Conservation (phyloP, 1,140 invertebrate species). For the Trachymyrmex cornetzi region DNA sequence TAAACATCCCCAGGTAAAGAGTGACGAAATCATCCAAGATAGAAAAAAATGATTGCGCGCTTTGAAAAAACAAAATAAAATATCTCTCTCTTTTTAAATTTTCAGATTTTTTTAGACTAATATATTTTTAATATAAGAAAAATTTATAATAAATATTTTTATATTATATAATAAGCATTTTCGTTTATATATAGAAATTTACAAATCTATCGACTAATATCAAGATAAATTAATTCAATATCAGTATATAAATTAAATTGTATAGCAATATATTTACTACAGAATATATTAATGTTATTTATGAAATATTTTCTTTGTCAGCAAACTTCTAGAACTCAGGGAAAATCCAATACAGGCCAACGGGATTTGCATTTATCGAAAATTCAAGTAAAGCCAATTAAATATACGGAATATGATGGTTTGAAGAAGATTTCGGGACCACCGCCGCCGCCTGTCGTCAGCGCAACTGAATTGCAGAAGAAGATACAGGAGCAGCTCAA, state of each 20-base stretch:
- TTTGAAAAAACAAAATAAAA: conserved; percentile 17
- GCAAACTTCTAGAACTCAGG: conserved; percentile 1
- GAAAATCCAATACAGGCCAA: conserved; percentile 36
- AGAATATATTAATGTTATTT: neutral
- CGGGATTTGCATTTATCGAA: conserved; percentile 73
- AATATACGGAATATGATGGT: conserved; percentile 76
- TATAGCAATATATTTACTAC: neutral
- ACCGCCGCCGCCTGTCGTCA: conserved; percentile 64
- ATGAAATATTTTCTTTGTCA: conserved; percentile 4
- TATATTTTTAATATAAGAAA: neutral
- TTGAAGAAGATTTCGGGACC: conserved; percentile 76
- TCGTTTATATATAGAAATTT: neutral
- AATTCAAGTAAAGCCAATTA: conserved; percentile 78
- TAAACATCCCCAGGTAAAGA: neutral
- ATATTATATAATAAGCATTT: neutral
- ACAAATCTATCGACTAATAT: neutral
- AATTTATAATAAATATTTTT: conserved; percentile 23
- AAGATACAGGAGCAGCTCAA: conserved; percentile 8
- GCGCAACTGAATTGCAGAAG: conserved; percentile 63
- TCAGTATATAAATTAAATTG: neutral
- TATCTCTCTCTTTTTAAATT: neutral
- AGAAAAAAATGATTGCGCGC: neutral
- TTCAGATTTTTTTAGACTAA: conserved; percentile 4
- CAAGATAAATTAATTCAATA: neutral
- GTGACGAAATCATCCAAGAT: neutral